Conservation (phyloP, 2,888 invertebrate genomes). For the Acanthosepion lycidas region DNA sequence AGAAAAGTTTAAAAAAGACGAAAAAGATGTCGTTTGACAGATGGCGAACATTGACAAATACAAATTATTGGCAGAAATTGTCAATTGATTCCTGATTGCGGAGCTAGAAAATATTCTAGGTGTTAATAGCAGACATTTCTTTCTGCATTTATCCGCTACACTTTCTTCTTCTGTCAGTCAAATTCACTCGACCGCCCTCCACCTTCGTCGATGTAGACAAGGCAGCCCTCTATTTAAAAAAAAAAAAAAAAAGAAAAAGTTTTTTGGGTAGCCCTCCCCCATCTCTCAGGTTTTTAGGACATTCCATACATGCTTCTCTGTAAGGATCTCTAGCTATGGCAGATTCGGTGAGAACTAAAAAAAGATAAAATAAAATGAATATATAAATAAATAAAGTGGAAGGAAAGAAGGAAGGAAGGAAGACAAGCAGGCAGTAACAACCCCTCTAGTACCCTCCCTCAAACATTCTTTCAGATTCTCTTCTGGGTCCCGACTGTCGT, state of each 20-base stretch:
- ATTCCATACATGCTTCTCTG: neutral
- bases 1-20: neutral
- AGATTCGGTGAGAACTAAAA: neutral
- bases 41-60: neutral
- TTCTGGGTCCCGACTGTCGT: neutral
- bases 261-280: neutral
- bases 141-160: neutral
- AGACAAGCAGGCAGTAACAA: neutral
- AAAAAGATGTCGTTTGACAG: neutral
- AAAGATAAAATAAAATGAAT: neutral
- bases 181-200: neutral
- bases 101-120: neutral
- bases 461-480: neutral
- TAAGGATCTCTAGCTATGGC: slow-evolving; percentile 33
- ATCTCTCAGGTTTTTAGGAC: neutral
- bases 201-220: neutral
- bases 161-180: neutral
- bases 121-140: neutral
- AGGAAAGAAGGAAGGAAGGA: neutral
- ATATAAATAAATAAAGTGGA: neutral
- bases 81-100: neutral
- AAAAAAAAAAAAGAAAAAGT: neutral
- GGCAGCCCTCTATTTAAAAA: neutral
- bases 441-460: neutral
- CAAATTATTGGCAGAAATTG: neutral